These are phyloP conservation scores for Crypturellus undulatus DNA, from an alignment of 2,113 vertebrate species.

Conservation along the genomic window DNA sequence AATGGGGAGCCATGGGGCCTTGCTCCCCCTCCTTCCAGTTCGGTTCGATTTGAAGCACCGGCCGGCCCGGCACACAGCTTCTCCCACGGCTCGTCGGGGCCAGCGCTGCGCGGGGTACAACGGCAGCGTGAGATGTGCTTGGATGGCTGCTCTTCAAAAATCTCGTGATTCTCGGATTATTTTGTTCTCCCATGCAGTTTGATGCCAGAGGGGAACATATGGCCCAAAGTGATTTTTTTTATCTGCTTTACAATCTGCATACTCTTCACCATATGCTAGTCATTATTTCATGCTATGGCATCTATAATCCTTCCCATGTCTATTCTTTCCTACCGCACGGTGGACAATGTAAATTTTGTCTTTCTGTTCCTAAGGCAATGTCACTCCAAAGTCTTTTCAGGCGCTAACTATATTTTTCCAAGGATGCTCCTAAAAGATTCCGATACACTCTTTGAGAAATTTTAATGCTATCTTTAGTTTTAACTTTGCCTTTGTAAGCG, in stretches of 20 bases:
- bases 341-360: background rate
- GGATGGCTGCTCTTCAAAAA: background rate
- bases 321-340: background rate
- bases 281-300: constrained; percentile 22
- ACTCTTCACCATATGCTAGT: background rate
- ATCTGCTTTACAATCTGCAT: background rate
- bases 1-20: background rate
- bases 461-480: background rate
- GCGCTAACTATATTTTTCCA: background rate
- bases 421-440: background rate
- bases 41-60: background rate
- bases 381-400: background rate
- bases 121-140: background rate
- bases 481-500: background rate
- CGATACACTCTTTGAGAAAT: background rate
- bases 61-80: background rate
- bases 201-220: constrained; percentile 16
- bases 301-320: background rate
- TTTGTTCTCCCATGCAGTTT: constrained; percentile 13
- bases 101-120: background rate
- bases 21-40: background rate
- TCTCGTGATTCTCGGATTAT: constrained; percentile 42
- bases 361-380: background rate
- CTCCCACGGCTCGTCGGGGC: background rate
- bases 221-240: background rate